These are phyloP conservation scores for Rousettus leschenaultii DNA, from an alignment of 2,113 vertebrate genomes.

Conservation along the genomic window DNA sequence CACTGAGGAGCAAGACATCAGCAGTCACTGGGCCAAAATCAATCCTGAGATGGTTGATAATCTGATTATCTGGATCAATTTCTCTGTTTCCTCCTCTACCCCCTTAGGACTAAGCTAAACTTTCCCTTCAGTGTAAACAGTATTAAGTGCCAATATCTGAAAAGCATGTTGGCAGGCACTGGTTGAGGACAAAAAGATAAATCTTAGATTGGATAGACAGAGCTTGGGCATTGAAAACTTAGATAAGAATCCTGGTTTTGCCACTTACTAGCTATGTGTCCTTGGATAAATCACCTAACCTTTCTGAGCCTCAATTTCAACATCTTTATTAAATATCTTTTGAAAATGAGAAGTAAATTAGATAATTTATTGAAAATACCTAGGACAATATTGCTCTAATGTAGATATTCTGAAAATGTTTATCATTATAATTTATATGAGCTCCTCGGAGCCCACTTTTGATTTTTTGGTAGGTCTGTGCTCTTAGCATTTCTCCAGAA, in stretches of 20 bases:
- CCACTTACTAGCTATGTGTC: neutral
- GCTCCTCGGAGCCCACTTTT: neutral
- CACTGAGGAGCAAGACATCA: neutral
- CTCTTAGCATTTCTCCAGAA: neutral
- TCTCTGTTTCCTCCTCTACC: neutral
- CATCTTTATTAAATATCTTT: conserved; percentile 1
- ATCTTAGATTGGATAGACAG: neutral
- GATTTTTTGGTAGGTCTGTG: neutral
- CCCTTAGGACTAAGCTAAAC: neutral
- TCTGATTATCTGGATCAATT: neutral
- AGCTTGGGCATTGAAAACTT: neutral
- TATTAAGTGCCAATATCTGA: neutral
- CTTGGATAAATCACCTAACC: neutral
- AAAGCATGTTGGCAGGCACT: neutral
- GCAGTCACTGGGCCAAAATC: neutral
- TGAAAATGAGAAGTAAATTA: neutral
- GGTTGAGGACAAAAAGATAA: neutral
- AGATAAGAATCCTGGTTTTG: neutral
- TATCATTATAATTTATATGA: neutral
- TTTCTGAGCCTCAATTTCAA: neutral
- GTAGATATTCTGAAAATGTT: neutral
- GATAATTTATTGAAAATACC: neutral
- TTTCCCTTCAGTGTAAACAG: neutral
- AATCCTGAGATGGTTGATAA: neutral
- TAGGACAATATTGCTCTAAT: neutral